A percentile compares a stretch with the other conserved stretches of the same genome.
These are phyloP conservation scores for Orgyia antiqua DNA, from an alignment of 2,888 invertebrate genomes.

Conservation along the genomic window DNA sequence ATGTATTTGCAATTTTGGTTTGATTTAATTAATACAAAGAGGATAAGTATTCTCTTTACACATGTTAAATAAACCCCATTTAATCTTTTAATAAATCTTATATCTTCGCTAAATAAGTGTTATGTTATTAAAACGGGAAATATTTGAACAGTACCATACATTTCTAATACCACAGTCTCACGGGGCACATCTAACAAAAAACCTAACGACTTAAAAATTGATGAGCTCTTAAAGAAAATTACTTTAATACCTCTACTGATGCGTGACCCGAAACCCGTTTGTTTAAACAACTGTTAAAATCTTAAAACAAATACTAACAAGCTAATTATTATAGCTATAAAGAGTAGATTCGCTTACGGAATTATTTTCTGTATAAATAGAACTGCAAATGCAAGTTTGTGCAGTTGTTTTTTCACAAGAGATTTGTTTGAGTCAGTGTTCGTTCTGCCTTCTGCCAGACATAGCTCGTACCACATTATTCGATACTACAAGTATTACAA, in stretches of 20 bases:
- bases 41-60: no score
- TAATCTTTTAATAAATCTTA: no score
- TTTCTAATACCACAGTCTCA: no score
- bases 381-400: constrained; percentile 23
- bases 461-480: constrained; percentile 24
- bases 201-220: constrained; percentile 47
- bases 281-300: constrained; percentile 14
- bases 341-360: constrained; percentile 25
- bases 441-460: constrained; percentile 43
- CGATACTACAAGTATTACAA: constrained; percentile 1
- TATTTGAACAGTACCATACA: background rate
- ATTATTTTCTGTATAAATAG: constrained; percentile 18
- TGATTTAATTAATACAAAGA: no score
- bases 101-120: no score
- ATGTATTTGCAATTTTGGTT: no score
- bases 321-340: constrained; percentile 13
- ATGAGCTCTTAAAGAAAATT: constrained; percentile 57
- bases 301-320: constrained; percentile 4
- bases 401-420: constrained; percentile 26
- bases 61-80: no score
- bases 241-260: constrained; percentile 40
- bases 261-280: constrained; percentile 35
- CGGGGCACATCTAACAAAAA: constrained; percentile 33
- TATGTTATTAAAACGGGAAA: no score
- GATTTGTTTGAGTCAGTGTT: constrained; percentile 56